Evolutionary conservation across 1,140 invertebrate genomes (phyloP).

Genomic region (Subanguina moxae): DNA sequence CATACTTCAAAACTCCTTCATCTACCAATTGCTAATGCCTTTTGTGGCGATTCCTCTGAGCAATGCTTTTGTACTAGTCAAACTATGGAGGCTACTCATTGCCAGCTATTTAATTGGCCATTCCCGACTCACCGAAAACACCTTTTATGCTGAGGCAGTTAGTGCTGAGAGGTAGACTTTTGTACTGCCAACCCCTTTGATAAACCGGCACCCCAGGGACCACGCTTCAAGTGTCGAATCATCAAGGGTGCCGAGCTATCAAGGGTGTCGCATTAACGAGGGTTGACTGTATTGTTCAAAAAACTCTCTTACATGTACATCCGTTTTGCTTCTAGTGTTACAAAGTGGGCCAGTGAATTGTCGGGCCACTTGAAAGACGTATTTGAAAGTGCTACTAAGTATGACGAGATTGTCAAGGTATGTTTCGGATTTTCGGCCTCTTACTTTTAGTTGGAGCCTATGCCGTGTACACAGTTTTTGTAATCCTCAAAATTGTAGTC

Average conservation of each 20-base stretch:
- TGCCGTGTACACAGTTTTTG: no score
- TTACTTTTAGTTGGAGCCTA: no score
- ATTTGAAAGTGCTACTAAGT: constrained; percentile 47
- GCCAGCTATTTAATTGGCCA: not conserved
- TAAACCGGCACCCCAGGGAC: no score
- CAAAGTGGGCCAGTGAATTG: constrained; percentile 70
- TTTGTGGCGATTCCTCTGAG: no score
- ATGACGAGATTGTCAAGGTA: constrained; percentile 45
- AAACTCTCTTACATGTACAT: no score
- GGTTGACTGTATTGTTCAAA: no score
- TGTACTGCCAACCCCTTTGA: not conserved
- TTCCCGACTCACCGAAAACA: not conserved
- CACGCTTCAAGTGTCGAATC: no score
- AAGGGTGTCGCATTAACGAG: no score
- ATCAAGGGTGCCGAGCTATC: no score
- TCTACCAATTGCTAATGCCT: no score
- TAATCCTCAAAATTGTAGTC: constrained; percentile 25
- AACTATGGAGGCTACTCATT: not conserved
- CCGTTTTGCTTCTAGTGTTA: constrained; percentile 69
- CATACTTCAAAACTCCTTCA: no score
- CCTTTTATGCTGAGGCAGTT: not conserved
- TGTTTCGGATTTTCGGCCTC: not conserved
- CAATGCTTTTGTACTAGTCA: no score
- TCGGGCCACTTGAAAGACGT: constrained; percentile 38
- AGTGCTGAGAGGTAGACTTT: constrained; percentile 1